A percentile compares a stretch with the other conserved stretches of the same genome.
These are phyloP conservation scores for Polymixis lichenea DNA, from an alignment of 2,888 invertebrate species.

Conservation along the genomic window DNA sequence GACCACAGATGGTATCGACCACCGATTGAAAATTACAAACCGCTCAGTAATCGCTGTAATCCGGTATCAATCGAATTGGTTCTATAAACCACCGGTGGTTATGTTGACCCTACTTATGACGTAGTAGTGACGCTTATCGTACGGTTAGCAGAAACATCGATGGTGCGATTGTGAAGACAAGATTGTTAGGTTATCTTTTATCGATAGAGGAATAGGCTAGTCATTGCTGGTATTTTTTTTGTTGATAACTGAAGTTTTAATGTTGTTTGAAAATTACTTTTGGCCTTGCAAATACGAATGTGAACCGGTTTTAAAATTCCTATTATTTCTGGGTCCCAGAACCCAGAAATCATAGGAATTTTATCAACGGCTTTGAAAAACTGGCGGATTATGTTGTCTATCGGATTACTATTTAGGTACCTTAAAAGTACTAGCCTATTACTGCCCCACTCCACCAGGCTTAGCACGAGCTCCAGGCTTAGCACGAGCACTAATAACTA, in stretches of 20 bases:
- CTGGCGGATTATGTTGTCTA: too few relatives aligned
- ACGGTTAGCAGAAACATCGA: constrained; percentile 66
- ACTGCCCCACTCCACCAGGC: too few relatives aligned
- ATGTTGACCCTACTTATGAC: constrained; percentile 78
- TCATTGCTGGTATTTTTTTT: constrained; percentile 20
- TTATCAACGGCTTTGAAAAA: too few relatives aligned
- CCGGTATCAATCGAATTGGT: constrained; percentile 76
- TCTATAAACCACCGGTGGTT: constrained; percentile 71
- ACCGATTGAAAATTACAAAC: constrained; percentile 78
- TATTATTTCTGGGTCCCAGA: too few relatives aligned
- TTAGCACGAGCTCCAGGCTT: too few relatives aligned
- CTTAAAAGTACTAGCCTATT: too few relatives aligned
- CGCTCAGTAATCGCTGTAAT: constrained; percentile 79
- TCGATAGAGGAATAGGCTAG: neutral
- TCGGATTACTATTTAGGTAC: too few relatives aligned
- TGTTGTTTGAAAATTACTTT: neutral
- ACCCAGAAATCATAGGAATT: too few relatives aligned
- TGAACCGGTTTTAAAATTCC: too few relatives aligned
- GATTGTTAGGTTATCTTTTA: constrained; percentile 21
- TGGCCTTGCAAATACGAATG: neutral
- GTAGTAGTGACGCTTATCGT: constrained; percentile 59
- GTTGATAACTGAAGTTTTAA: neutral
- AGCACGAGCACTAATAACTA: too few relatives aligned
- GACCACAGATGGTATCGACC: constrained; percentile 74
- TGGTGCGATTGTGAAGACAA: constrained; percentile 27